Base-by-base conservation (phyloP, 2,113 vertebrate genomes). In the Pelodiscus sinensis region DNA sequence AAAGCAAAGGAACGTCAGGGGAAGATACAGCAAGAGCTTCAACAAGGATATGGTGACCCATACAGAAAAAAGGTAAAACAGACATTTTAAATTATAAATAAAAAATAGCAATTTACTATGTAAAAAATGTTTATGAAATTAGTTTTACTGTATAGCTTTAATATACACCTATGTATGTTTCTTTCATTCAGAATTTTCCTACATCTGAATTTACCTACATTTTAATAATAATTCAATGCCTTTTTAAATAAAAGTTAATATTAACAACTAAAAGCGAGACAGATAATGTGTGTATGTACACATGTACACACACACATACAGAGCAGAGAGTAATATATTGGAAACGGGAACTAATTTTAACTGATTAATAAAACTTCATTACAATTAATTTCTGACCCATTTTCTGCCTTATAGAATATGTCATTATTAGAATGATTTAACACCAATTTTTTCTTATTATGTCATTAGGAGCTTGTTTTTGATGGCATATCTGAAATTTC, bases 61-160 rank as follows among this genome's bases (percentile, higher is more conserved):
- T 15, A 89, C 15, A 80, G 86, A 44, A 44, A 44, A 44, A 84
- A 84, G 90, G 15, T 55, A 10, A 29, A 44, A 71, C 25, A 84
- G 75, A 54, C 29, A 65, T 65, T 86, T 85, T 35, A 3, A 55
- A 22, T 51, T 87, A 21, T 89, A 92, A 87, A 87, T 58, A 51
- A 4, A 82, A 81, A 2, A 71, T 25, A 21, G 8, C 5, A 81
- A 60, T 68, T 78, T 80, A 38, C 73, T 38, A 75, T 1, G 79
- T 57, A 31, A 87, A 90, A 25, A 91, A 81, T 29, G 6, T 79
- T 8, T 71, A 92, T 85, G 55, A 90, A 82, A 56, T 85, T 24
- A 54, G n/a, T 92, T 84, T 16, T 38, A 82, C 19, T 75, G 35
- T 65, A 85, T 62, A 88, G 60, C 78, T 87, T 83, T 86, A 85